Base-by-base conservation (phyloP, 2,888 invertebrate species). In the Acanthococcus lagerstroemiae region DNA sequence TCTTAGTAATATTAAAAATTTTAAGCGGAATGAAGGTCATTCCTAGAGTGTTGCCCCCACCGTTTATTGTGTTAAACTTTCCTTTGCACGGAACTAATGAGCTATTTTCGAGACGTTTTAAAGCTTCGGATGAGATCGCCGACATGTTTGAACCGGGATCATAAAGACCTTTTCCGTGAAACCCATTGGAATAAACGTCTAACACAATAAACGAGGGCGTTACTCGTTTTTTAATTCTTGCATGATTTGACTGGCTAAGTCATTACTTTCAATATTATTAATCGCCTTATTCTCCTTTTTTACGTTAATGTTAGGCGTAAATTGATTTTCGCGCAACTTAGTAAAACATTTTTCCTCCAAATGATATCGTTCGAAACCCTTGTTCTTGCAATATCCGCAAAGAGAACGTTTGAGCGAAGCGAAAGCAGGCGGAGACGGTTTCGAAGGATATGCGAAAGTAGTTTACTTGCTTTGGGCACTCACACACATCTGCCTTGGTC, bases 131-230 rank as follows among this genome's bases (percentile, higher is more conserved):
- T n/a, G 26, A 26, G 6, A 55, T 55, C 3, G 26, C 26, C 9
- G 55, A 25, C 6, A 26, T 55, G 19, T 55, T 55, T 27, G 55
- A 24, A 3, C 55, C 55, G 5, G 12, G 55, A 27, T 55, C 55
- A 22, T 21, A 22, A 4, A 52, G 22, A 6, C 4, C 21, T 17
- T 17, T 22, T 4, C 19, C 52, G 4, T 12, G 37, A 30, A 12
- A 30, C n/a, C n/a, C n/a, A n/a, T n/a, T n/a, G n/a, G n/a, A n/a
- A n/a, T n/a, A n/a, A n/a, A n/a, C n/a, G n/a, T n/a, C n/a, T n/a
- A n/a, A n/a, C n/a, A n/a, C n/a, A n/a, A n/a, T n/a, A n/a, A n/a
- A n/a, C n/a, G n/a, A n/a, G n/a, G n/a, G n/a, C n/a, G n/a, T n/a
- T n/a, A n/a, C n/a, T n/a, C n/a, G n/a, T n/a, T n/a, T n/a, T n/a